These are phyloP conservation scores for Smutsia temminckii DNA, from an alignment of 2,797 vertebrate species.

Conservation along the genomic window DNA sequence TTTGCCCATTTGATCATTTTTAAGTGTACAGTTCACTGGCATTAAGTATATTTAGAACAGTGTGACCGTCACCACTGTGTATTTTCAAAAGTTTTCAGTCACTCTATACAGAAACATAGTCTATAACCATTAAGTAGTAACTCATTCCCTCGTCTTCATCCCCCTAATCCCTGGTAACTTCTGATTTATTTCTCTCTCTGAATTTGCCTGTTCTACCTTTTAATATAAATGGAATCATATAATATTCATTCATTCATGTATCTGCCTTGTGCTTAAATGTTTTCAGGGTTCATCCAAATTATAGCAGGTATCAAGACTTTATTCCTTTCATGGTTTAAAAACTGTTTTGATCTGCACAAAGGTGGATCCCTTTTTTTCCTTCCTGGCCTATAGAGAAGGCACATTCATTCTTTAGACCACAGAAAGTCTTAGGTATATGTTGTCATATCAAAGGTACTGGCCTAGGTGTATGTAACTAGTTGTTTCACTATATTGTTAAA, in stretches of 20 bases:
- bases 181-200: not conserved
- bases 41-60: not conserved
- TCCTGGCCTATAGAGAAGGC: not conserved
- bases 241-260: not conserved
- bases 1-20: conserved; percentile 6
- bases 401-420: conserved; percentile 21
- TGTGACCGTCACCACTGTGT: not conserved
- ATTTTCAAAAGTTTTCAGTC: conserved; percentile 5
- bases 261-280: not conserved
- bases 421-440: not conserved
- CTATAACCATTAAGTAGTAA: not conserved
- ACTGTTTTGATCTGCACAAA: not conserved
- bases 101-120: not conserved
- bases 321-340: conserved; percentile 2
- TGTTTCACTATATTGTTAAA: conserved; percentile 23
- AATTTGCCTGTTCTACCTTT: conserved; percentile 1
- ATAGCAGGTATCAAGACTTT: not conserved
- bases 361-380: not conserved
- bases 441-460: not conserved
- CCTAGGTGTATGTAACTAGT: not conserved
- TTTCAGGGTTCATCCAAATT: not conserved
- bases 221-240: not conserved
- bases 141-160: not conserved
- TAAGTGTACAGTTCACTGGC: not conserved
- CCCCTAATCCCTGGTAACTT: not conserved